Evolutionary conservation across 2,797 vertebrate species (phyloP).

Genomic region (Denticeps clupeoides): DNA sequence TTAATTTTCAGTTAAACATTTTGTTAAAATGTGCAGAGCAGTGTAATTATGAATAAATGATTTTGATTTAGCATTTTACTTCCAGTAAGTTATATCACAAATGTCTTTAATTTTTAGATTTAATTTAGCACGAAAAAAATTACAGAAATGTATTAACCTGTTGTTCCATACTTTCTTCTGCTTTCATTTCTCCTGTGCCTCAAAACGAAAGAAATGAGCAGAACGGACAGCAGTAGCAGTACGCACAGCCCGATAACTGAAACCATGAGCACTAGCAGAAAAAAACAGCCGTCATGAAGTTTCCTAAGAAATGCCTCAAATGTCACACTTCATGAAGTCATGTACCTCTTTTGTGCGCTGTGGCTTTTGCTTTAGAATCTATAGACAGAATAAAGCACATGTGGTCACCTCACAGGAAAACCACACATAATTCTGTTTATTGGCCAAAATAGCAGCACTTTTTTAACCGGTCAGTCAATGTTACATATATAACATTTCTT

Average conservation of each 20-base stretch:
- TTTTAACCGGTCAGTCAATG: too few relatives aligned
- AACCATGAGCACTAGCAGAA: neutral
- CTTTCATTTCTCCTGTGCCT: neutral
- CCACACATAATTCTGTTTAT: too few relatives aligned
- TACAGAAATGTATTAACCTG: neutral
- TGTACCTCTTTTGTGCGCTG: neutral
- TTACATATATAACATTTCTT: neutral
- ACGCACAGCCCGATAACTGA: neutral
- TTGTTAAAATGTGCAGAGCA: too few relatives aligned
- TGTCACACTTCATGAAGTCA: neutral
- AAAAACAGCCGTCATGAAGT: neutral
- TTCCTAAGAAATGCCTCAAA: neutral
- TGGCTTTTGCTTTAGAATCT: too few relatives aligned
- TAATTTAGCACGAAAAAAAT: neutral
- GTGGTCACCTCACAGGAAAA: too few relatives aligned
- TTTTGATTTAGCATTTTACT: too few relatives aligned
- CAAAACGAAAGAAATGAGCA: neutral
- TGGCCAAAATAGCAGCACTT: too few relatives aligned
- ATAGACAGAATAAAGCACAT: too few relatives aligned
- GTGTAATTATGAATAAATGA: too few relatives aligned
- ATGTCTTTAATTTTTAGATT: too few relatives aligned
- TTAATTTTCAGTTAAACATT: too few relatives aligned
- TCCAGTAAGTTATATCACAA: too few relatives aligned
- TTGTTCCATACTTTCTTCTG: neutral
- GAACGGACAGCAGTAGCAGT: neutral